A percentile compares a stretch with the other conserved stretches of the same genome.
Conservation (phyloP, 1,140 invertebrate species). For the Euborellia annulipes region DNA sequence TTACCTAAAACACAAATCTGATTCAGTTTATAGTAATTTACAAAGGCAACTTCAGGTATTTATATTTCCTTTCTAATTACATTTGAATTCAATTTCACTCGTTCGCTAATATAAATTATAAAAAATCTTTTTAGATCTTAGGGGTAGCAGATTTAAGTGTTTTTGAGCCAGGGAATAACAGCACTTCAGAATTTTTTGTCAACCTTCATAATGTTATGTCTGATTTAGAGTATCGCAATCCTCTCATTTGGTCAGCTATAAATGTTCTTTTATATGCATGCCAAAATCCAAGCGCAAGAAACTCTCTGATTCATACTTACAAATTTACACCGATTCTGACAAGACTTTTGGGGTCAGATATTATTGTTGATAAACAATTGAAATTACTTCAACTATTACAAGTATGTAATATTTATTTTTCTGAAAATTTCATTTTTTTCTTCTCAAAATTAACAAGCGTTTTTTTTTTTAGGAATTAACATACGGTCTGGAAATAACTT, state of each 20-base stretch:
- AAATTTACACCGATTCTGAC: constrained; percentile 48
- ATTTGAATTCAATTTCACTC: constrained; percentile 10
- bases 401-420: constrained; percentile 15
- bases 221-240: constrained; percentile 21
- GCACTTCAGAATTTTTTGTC: constrained; percentile 33
- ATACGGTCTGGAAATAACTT: constrained; percentile 49
- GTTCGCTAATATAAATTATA: no score
- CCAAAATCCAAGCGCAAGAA: constrained; percentile 36
- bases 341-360: constrained; percentile 33
- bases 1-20: constrained; percentile 28
- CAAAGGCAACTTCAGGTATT: constrained; percentile 33
- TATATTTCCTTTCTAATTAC: no score
- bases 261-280: constrained; percentile 41
- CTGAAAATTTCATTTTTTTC: not conserved
- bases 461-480: constrained; percentile 37
- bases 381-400: constrained; percentile 35
- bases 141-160: constrained; percentile 31
- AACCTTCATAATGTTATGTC: constrained; percentile 31
- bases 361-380: constrained; percentile 35
- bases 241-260: constrained; percentile 37
- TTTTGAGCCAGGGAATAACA: constrained; percentile 33
- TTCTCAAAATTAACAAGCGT: not conserved
- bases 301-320: constrained; percentile 45
- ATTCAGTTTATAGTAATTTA: constrained; percentile 25
- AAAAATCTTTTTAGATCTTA: constrained; percentile 25